Evolutionary conservation across 2,113 vertebrate genomes (phyloP).

Genomic region (Micronycteris hirsuta): DNA sequence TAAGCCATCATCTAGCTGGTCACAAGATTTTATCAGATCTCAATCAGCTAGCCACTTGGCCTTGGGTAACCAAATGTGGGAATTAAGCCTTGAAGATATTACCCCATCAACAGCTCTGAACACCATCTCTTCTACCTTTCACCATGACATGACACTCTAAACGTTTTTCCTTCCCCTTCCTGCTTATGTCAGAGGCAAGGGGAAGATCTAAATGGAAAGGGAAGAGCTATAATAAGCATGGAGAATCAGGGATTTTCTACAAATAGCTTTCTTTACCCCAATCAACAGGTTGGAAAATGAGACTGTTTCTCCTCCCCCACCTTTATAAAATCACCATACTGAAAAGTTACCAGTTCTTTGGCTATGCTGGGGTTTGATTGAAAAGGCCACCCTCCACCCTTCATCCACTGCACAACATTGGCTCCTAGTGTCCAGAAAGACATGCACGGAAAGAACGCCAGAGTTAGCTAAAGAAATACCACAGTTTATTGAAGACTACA

Average conservation of each 20-base stretch:
- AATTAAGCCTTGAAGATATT: not conserved
- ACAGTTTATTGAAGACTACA: conserved; percentile 80
- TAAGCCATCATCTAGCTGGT: conserved; percentile 28
- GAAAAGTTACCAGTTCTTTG: conserved; percentile 41
- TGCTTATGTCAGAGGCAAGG: conserved; percentile 7
- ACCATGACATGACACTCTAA: not conserved
- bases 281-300: conserved; percentile 32
- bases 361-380: conserved; percentile 36
- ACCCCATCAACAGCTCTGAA: conserved; percentile 27
- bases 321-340: not conserved
- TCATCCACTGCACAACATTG: conserved; percentile 59
- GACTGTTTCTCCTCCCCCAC: conserved; percentile 1
- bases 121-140: conserved; percentile 37
- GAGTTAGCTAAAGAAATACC: conserved; percentile 80
- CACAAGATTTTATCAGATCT: not conserved
- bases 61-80: not conserved
- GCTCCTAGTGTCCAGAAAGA: conserved; percentile 75
- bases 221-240: conserved; percentile 11
- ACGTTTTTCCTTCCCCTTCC: not conserved
- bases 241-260: conserved; percentile 13
- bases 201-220: conserved; percentile 29
- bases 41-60: not conserved
- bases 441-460: conserved; percentile 79
- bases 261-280: conserved; percentile 29
- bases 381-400: conserved; percentile 70